Percentiles rank a stretch among this genome's conserved stretches.
These are phyloP conservation scores for Sebastes taczanowskii DNA, from an alignment of 2,797 vertebrate species.

Conservation along the genomic window DNA sequence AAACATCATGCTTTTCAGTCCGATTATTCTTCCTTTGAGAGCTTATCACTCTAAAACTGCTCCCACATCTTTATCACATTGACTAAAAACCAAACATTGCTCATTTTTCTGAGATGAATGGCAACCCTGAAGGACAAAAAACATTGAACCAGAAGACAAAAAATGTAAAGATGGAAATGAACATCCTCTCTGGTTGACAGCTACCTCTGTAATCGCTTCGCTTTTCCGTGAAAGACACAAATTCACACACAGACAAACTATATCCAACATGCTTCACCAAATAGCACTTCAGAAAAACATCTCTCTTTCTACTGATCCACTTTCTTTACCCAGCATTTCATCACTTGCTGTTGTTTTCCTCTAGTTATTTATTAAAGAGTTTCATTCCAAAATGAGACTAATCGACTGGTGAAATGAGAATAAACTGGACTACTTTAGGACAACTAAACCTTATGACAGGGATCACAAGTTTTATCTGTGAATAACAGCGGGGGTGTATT, in stretches of 20 bases:
- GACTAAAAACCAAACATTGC: constrained; percentile 14
- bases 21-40: constrained; percentile 7
- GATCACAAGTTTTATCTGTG: not conserved
- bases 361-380: not conserved
- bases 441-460: not conserved
- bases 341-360: constrained; percentile 29
- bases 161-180: constrained; percentile 17
- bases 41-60: not conserved
- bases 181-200: constrained; percentile 20
- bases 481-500: not conserved
- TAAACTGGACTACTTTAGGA: not conserved
- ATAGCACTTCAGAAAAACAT: constrained; percentile 45
- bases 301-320: constrained; percentile 10
- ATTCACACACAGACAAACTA: constrained; percentile 56
- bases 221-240: constrained; percentile 41
- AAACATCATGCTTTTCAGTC: not conserved
- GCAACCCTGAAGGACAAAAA: constrained; percentile 32
- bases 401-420: not conserved
- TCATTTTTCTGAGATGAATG: constrained; percentile 23
- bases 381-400: constrained; percentile 26
- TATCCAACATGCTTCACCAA: constrained; percentile 60
- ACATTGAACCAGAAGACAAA: constrained; percentile 26
- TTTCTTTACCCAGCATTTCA: not conserved
- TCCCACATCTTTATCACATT: constrained; percentile 4
- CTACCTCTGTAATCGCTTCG: constrained; percentile 2